Evolutionary conservation across 2,797 vertebrate genomes (phyloP).

Genomic region (Chrysolophus pictus): DNA sequence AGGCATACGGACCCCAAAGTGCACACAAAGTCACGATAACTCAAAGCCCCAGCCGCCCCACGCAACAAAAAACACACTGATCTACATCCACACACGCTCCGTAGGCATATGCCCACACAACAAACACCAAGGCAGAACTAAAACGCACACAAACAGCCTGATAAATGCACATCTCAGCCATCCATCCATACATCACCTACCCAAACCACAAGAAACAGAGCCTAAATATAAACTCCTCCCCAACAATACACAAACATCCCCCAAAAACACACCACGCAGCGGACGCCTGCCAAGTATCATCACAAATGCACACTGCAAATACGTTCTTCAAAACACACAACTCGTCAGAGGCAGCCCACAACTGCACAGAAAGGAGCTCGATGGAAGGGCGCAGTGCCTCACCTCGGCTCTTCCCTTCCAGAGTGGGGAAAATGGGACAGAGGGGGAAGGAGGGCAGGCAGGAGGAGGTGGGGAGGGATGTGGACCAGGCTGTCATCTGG

Average conservation of each 20-base stretch:
- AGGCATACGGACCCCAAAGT: slow-evolving; percentile 9
- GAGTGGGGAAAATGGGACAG: background rate
- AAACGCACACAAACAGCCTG: slow-evolving; percentile 35
- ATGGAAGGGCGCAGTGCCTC: background rate
- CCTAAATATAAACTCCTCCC: slow-evolving; percentile 73
- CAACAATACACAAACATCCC: slow-evolving; percentile 69
- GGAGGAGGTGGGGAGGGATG: slow-evolving; percentile 55
- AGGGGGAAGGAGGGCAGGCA: slow-evolving; percentile 5
- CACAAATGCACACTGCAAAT: slow-evolving; percentile 52
- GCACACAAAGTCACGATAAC: slow-evolving; percentile 25
- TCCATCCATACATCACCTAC: slow-evolving; percentile 49
- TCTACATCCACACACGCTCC: background rate
- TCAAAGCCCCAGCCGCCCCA: slow-evolving; percentile 45
- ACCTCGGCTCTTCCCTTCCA: slow-evolving; percentile 17
- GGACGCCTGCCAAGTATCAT: slow-evolving; percentile 46
- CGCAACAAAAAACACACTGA: slow-evolving; percentile 27
- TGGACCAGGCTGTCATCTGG: slow-evolving; percentile 73
- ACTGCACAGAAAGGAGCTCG: slow-evolving; percentile 8
- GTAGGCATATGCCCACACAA: slow-evolving; percentile 40
- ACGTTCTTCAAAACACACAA: slow-evolving; percentile 41
- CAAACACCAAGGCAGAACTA: slow-evolving; percentile 31
- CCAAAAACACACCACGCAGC: slow-evolving; percentile 57
- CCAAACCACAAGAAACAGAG: slow-evolving; percentile 68
- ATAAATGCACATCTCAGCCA: slow-evolving; percentile 31
- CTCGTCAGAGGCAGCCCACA: slow-evolving; percentile 17